Conservation (phyloP, 2,888 invertebrate genomes). For the Cepaea hortensis region DNA sequence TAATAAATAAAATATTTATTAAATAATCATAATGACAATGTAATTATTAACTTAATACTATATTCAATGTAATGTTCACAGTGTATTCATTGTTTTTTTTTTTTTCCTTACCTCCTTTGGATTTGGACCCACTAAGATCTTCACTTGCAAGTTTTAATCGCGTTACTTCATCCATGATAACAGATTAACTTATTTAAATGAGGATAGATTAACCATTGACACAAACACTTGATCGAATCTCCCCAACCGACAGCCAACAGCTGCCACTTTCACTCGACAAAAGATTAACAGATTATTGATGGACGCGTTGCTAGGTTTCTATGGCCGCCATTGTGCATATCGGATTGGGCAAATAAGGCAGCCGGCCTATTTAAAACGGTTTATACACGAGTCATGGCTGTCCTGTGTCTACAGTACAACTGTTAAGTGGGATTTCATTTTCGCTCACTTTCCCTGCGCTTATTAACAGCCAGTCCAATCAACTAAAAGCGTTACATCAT, state of each 20-base stretch:
- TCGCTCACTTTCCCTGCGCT: too few relatives aligned
- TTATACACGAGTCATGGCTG: not conserved
- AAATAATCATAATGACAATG: too few relatives aligned
- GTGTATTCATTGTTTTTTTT: too few relatives aligned
- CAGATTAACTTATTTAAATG: not conserved
- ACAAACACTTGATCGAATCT: not conserved
- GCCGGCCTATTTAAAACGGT: not conserved
- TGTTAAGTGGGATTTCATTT: too few relatives aligned
- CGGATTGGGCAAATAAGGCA: not conserved
- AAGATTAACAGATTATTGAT: conserved; percentile 32
- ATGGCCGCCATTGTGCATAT: conserved; percentile 28
- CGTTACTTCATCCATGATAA: not conserved
- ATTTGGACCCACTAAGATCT: conserved; percentile 26
- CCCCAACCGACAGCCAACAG: not conserved
- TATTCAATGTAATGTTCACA: too few relatives aligned
- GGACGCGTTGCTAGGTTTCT: conserved; percentile 47
- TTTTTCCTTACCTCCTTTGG: conserved; percentile 37
- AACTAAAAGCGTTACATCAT: too few relatives aligned
- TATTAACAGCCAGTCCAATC: too few relatives aligned
- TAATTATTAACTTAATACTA: too few relatives aligned
- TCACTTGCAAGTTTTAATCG: not conserved
- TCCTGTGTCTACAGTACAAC: too few relatives aligned
- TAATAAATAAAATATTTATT: too few relatives aligned
- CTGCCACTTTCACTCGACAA: conserved; percentile 11
- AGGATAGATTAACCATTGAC: not conserved